Percentiles rank a stretch among this genome's conserved stretches.
These are phyloP conservation scores for Felis catus DNA, from an alignment of 2,113 vertebrate species.

Conservation along the genomic window DNA sequence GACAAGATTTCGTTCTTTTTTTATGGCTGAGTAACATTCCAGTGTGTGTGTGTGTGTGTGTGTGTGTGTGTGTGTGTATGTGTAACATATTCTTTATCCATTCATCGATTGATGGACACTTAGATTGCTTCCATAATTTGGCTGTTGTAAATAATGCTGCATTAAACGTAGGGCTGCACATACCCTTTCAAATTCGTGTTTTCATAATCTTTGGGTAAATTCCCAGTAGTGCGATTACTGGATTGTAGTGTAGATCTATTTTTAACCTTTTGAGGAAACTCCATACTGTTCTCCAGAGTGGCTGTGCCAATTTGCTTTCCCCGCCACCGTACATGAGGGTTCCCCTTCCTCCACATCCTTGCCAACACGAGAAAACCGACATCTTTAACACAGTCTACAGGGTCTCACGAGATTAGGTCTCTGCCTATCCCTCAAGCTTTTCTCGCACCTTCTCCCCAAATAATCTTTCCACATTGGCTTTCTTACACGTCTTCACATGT, in stretches of 20 bases:
- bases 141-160: not conserved
- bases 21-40: not conserved
- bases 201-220: not conserved
- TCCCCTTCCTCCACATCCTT: not conserved
- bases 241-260: not conserved
- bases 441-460: not conserved
- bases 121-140: not conserved
- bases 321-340: not conserved
- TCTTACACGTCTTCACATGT: not conserved
- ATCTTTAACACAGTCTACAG: not conserved
- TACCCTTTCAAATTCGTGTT: not conserved
- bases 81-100: not conserved
- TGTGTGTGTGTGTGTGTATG: not conserved
- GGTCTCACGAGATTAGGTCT: not conserved
- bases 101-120: not conserved
- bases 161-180: not conserved
- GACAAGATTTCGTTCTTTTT: not conserved
- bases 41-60: not conserved
- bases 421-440: not conserved
- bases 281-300: not conserved
- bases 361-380: not conserved
- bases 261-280: not conserved
- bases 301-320: not conserved
- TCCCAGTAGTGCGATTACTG: not conserved
- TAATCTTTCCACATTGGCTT: not conserved